phyloP scores from a whole-genome alignment of 2,113 vertebrate species.

The Tautogolabrus adspersus region DNA sequence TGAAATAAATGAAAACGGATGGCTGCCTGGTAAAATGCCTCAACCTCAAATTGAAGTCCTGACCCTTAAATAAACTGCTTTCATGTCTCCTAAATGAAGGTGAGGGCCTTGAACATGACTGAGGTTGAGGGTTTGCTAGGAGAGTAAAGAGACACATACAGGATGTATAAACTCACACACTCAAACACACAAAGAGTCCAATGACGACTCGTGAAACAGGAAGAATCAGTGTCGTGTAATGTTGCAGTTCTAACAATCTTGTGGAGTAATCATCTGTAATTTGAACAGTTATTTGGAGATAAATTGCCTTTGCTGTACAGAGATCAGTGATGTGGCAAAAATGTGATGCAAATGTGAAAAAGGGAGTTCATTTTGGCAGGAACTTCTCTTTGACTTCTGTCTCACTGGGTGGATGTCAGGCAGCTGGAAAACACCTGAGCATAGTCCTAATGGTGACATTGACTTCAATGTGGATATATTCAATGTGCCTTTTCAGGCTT shows the following conservation, averaged over 20 bases:
- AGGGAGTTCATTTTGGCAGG: background rate
- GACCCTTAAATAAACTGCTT: constrained; percentile 37
- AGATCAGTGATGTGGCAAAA: background rate
- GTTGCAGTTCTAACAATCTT: background rate
- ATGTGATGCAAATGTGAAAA: background rate
- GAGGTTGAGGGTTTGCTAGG: background rate
- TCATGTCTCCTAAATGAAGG: constrained; percentile 5
- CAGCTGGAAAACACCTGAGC: background rate
- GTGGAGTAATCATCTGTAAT: constrained; percentile 1
- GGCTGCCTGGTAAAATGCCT: constrained; percentile 27
- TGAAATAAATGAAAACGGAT: constrained; percentile 40
- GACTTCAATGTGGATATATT: background rate
- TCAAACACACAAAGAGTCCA: background rate
- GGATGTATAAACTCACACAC: background rate
- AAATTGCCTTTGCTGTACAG: background rate
- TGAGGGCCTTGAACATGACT: background rate
- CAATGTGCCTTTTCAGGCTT: background rate
- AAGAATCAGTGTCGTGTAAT: background rate
- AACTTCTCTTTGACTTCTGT: background rate
- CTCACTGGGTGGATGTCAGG: background rate
- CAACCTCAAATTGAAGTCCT: constrained; percentile 46
- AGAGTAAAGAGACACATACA: background rate
- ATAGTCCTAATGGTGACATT: background rate
- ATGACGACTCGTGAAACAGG: background rate
- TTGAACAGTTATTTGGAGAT: constrained; percentile 5